A percentile compares a stretch with the other conserved stretches of the same genome.
These are phyloP conservation scores for Callithrix jacchus DNA, from an alignment of 2,113 vertebrate genomes.

Conservation along the genomic window DNA sequence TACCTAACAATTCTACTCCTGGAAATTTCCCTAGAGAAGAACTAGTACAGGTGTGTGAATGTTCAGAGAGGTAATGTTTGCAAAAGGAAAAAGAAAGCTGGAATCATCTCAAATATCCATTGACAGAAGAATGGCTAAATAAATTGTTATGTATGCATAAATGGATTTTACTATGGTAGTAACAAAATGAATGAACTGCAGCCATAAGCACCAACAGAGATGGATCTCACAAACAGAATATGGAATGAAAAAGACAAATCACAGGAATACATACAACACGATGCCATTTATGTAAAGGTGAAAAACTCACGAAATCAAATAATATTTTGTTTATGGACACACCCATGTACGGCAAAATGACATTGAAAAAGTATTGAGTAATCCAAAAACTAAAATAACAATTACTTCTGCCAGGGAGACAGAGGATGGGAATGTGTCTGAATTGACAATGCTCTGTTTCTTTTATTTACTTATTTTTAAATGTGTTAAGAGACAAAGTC, in stretches of 20 bases:
- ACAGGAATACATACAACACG: background rate
- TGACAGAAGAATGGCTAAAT: background rate
- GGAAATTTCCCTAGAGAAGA: constrained; percentile 41
- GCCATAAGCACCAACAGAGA: background rate
- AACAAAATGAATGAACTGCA: background rate
- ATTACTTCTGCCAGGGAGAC: background rate
- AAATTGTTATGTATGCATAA: background rate
- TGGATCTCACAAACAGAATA: background rate
- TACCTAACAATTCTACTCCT: background rate
- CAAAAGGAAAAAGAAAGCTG: background rate
- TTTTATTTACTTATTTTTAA: background rate
- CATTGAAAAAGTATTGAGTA: background rate
- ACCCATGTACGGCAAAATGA: background rate
- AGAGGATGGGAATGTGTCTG: background rate
- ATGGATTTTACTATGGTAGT: background rate
- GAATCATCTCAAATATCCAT: background rate
- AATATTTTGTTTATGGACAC: background rate
- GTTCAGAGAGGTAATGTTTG: background rate
- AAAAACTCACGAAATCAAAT: constrained; percentile 9
- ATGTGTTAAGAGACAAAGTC: too few species aligned
- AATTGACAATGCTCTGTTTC: background rate
- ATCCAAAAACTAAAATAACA: background rate
- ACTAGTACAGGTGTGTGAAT: constrained; percentile 21
- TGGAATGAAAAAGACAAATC: background rate
- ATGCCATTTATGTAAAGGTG: background rate